Evolutionary conservation across 1,140 invertebrate species (phyloP).

Genomic region (Hestina assimilis): DNA sequence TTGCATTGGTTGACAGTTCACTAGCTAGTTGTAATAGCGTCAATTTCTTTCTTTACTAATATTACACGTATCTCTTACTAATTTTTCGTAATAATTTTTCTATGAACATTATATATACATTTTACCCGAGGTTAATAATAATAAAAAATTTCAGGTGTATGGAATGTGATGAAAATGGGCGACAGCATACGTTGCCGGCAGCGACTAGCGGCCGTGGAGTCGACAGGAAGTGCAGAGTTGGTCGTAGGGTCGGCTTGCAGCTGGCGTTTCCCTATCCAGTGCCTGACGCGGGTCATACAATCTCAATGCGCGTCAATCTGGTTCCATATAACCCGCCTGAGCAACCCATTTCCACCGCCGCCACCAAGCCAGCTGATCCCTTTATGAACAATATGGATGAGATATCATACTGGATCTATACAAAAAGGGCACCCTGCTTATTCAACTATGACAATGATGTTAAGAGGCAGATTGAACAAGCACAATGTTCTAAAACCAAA

Average conservation of each 20-base stretch:
- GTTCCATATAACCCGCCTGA: conserved; percentile 11
- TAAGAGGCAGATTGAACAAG: conserved; percentile 51
- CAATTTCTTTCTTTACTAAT: neutral
- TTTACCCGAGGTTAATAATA: no score
- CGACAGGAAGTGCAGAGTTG: conserved; percentile 36
- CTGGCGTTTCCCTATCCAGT: conserved; percentile 37
- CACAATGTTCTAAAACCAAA: conserved; percentile 48
- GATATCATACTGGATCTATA: conserved; percentile 67
- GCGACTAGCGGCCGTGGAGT: conserved; percentile 22
- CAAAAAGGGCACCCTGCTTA: conserved; percentile 64
- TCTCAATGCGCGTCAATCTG: conserved; percentile 29
- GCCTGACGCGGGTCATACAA: conserved; percentile 31
- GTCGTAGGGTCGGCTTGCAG: conserved; percentile 29
- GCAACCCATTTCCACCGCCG: conserved; percentile 13
- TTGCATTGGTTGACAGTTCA: conserved; percentile 20
- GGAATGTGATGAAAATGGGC: conserved; percentile 64
- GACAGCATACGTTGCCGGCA: conserved; percentile 28
- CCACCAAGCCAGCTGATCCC: conserved; percentile 37
- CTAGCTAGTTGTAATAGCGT: conserved; percentile 1
- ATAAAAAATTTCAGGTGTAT: conserved; percentile 60
- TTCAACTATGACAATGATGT: conserved; percentile 58
- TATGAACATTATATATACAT: no score
- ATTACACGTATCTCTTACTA: no score
- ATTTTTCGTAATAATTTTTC: no score
- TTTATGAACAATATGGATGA: conserved; percentile 72